phyloP scores from a whole-genome alignment of 30 jellyfish, hydroid and myxozoan species.

The Haliclystus octoradiatus region DNA sequence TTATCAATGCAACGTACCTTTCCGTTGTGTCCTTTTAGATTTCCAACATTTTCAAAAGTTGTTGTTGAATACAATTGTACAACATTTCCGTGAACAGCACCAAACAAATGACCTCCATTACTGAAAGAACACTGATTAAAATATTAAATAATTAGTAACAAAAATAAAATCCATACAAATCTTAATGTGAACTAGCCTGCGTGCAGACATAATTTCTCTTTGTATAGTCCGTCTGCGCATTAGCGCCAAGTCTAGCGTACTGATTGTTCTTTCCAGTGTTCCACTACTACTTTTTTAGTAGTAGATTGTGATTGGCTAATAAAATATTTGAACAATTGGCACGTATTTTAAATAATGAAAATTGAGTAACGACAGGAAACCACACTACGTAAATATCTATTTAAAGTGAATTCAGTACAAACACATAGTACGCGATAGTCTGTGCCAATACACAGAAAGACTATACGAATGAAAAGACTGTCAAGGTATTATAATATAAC shows the following conservation, averaged over 20 bases:
- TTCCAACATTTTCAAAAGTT: slow-evolving; percentile 90
- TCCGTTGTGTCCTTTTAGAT: slow-evolving; percentile 95
- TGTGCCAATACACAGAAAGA: too few species aligned
- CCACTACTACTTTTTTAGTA: slow-evolving; percentile 2
- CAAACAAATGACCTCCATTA: slow-evolving; percentile 96
- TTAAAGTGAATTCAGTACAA: too few species aligned
- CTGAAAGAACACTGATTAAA: slow-evolving; percentile 74
- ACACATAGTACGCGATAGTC: background rate
- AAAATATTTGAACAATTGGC: too few species aligned
- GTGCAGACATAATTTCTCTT: too few species aligned
- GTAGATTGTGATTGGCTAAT: too few species aligned
- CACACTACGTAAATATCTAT: too few species aligned
- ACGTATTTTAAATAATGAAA: background rate
- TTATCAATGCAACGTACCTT: slow-evolving; percentile 65
- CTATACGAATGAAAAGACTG: too few species aligned
- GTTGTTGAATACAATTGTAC: slow-evolving; percentile 84
- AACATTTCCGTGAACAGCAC: slow-evolving; percentile 99
- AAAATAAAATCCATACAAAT: too few species aligned
- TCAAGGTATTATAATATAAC: too few species aligned
- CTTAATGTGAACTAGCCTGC: too few species aligned
- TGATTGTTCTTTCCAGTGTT: background rate
- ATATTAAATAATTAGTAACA: background rate
- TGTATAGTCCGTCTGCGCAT: slow-evolving; percentile 5
- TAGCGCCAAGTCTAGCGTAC: too few species aligned
- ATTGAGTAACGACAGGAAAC: background rate